These are phyloP conservation scores for Oceanodroma tethys DNA, from an alignment of 2,113 vertebrate genomes.

Conservation along the genomic window DNA sequence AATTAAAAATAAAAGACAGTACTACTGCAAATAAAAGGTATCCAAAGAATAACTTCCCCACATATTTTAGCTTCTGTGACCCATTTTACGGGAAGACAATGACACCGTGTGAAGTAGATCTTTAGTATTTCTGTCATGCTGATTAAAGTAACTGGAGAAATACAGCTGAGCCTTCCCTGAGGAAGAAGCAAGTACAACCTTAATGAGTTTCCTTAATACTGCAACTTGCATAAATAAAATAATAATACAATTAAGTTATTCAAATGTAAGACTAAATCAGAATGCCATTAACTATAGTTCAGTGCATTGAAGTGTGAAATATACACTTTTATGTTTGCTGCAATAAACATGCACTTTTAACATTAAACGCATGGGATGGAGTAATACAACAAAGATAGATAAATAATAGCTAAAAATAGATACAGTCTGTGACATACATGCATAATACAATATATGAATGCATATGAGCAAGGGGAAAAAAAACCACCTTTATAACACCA, in stretches of 20 bases:
- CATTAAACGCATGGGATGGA: neutral
- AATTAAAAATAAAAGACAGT: conserved; percentile 23
- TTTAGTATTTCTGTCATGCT: conserved; percentile 57
- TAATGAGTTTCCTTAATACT: conserved; percentile 55
- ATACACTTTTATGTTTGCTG: conserved; percentile 31
- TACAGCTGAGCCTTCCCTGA: conserved; percentile 28
- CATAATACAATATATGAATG: conserved; percentile 5
- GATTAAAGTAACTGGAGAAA: conserved; percentile 60
- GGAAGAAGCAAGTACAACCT: conserved; percentile 40
- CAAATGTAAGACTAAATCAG: conserved; percentile 48
- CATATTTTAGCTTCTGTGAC: conserved; percentile 22
- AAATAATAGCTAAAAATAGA: conserved; percentile 48
- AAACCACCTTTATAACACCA: neutral
- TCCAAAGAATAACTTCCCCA: conserved; percentile 1
- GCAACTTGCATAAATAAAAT: conserved; percentile 56
- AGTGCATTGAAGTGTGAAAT: conserved; percentile 21
- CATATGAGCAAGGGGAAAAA: neutral
- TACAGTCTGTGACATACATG: neutral
- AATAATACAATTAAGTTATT: conserved; percentile 60
- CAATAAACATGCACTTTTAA: neutral
- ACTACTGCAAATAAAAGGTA: neutral
- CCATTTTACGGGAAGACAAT: conserved; percentile 44
- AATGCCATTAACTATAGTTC: conserved; percentile 51
- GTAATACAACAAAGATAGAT: conserved; percentile 10
- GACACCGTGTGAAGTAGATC: conserved; percentile 14